Conservation (phyloP, 53 echinoderm and acorn worm species). For the Mesocentrotus franciscanus region DNA sequence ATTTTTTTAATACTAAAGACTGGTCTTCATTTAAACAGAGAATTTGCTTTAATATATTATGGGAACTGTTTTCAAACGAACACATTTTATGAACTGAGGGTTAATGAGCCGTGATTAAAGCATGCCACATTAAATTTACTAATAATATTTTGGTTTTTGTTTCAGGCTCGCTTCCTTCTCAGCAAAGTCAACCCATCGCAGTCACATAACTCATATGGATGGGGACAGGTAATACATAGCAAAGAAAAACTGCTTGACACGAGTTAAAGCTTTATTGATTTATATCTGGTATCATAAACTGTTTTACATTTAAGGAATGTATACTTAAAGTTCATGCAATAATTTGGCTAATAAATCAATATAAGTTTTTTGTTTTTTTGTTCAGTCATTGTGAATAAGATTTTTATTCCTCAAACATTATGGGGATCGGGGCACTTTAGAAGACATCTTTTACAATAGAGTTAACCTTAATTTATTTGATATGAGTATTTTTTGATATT, state of each 20-base stretch:
- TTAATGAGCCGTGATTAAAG: neutral
- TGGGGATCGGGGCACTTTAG: no score
- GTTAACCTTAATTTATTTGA: no score
- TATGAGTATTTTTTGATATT: neutral
- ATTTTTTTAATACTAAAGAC: neutral
- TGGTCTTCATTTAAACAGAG: neutral
- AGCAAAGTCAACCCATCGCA: slow-evolving; percentile 97
- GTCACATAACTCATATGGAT: slow-evolving; percentile 97
- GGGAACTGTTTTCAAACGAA: neutral
- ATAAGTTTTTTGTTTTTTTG: no score
- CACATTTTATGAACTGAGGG: neutral
- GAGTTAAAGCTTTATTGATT: neutral
- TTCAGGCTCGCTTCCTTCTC: slow-evolving; percentile 93
- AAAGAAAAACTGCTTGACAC: neutral
- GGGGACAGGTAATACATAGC: slow-evolving; percentile 85
- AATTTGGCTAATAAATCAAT: no score
- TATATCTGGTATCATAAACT: no score
- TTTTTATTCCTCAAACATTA: no score
- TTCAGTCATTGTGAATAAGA: no score
- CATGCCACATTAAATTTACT: neutral
- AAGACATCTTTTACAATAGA: no score
- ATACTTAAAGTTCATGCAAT: no score
- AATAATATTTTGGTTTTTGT: neutral
- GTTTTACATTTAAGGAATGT: no score
- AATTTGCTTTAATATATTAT: neutral